Base-by-base conservation (phyloP, 1,140 invertebrate genomes). In the Drosophila sturtevanti region DNA sequence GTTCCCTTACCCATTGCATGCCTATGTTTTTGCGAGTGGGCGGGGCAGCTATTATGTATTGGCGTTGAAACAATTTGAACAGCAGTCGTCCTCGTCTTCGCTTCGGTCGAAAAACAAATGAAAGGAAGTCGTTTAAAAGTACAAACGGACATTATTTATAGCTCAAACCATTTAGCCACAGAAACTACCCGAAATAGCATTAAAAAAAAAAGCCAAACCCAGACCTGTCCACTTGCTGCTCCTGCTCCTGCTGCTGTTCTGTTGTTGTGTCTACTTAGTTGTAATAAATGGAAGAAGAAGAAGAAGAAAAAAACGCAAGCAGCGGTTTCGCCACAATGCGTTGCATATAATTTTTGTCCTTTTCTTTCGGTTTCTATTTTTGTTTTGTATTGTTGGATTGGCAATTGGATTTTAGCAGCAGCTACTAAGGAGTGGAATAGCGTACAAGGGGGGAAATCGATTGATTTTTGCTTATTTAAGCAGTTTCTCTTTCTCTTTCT, bases 61-160 rank as follows among this genome's bases (percentile, higher is more conserved):
- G 89, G 89, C 85, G 89, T 91, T 91, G 89, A 91, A 91, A 91
- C 89, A 91, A 91, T 91, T 91, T 91, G 81, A 79, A 84, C 81
- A 90, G 73, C 70, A 89, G 68, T 68, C 64, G 65, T 69, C 44
- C 38, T 41, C 63, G 21, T 11, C 34, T 22, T 41, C 48, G 68
- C 24, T 18, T 48, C 41, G 21, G 21, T 18, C 21, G 65, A 77
- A 85, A 91, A 85, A 85, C 87, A 91, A 91, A 91, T 91, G 89
- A 91, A 91, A 91, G 89, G 89, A 91, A 91, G 89, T 91, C 89
- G 89, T 91, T 91, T 91, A 91, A 91, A 91, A 91, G 89, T 91
- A 91, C 89, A 91, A 91, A 91, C 89, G 89, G 89, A 91, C 89
- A 91, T 91, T 91, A 91, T 91, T 91, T 91, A 91, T 87, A 68